These are phyloP conservation scores for Poecilobothrus nobilitatus DNA, from an alignment of 2,888 invertebrate genomes.

Conservation along the genomic window DNA sequence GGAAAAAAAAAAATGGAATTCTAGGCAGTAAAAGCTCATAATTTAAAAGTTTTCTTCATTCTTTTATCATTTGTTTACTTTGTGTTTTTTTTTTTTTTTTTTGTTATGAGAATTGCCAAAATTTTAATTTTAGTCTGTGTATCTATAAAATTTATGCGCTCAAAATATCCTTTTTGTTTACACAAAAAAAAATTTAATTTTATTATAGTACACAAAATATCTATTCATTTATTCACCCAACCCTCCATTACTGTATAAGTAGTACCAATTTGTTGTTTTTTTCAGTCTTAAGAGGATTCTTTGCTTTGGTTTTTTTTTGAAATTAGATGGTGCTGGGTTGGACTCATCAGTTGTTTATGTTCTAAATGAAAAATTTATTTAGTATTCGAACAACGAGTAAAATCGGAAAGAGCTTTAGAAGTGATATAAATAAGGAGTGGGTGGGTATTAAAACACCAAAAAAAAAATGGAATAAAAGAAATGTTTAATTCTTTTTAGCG, in stretches of 20 bases:
- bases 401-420: too few relatives aligned
- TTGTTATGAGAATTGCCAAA: background rate
- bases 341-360: too few relatives aligned
- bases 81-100: background rate
- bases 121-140: background rate
- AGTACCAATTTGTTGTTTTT: too few relatives aligned
- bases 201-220: background rate
- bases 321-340: too few relatives aligned
- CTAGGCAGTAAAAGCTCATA: background rate
- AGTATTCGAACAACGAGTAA: too few relatives aligned
- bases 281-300: too few relatives aligned
- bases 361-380: too few relatives aligned
- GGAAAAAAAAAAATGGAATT: background rate
- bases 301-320: too few relatives aligned
- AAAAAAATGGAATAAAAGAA: background rate
- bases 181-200: background rate
- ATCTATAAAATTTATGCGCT: background rate
- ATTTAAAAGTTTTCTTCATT: background rate
- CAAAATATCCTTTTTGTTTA: slow-evolving; percentile 3
- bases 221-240: too few relatives aligned
- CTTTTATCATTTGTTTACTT: background rate
- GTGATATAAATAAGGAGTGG: too few relatives aligned
- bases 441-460: too few relatives aligned
- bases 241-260: too few relatives aligned
- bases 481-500: background rate